These are phyloP conservation scores for Stenotaenia linearis DNA, from an alignment of 2,888 invertebrate genomes.

Conservation along the genomic window DNA sequence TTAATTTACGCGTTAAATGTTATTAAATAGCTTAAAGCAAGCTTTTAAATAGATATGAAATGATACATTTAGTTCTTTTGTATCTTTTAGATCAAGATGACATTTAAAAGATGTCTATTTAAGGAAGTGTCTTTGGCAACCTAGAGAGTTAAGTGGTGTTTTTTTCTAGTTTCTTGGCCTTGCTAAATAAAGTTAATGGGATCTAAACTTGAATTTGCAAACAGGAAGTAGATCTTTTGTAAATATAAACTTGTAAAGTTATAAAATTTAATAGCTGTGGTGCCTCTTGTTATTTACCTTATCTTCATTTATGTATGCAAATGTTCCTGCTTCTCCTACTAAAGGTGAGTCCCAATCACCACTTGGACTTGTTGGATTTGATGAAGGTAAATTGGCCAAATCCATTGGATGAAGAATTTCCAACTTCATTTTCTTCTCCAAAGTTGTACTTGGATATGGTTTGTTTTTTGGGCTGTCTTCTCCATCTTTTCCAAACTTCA, in stretches of 20 bases:
- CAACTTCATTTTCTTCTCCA: slow-evolving; percentile 59
- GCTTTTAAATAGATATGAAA: too few relatives aligned
- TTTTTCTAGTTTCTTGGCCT: background rate
- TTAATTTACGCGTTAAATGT: too few relatives aligned
- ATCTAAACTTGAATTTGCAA: background rate
- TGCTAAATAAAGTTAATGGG: background rate
- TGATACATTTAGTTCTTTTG: too few relatives aligned
- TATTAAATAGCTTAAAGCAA: too few relatives aligned
- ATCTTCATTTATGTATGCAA: background rate
- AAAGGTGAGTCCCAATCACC: background rate
- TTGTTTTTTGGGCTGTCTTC: slow-evolving; percentile 28
- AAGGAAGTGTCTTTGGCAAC: background rate
- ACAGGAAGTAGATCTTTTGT: background rate
- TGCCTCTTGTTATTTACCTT: background rate
- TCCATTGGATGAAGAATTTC: slow-evolving; percentile 85
- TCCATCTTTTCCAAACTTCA: slow-evolving; percentile 56
- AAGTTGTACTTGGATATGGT: background rate
- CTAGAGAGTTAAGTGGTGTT: background rate
- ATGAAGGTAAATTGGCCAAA: slow-evolving; percentile 31
- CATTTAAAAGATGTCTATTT: background rate
- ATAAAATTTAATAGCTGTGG: background rate
- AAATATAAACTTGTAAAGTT: too few relatives aligned
- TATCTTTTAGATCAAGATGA: background rate
- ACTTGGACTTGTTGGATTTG: background rate
- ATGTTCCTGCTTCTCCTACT: background rate